Percentiles rank a stretch among this genome's conserved stretches.
phyloP scores from a whole-genome alignment of 2,888 invertebrate genomes.

The Caenorhabditis sp. region DNA sequence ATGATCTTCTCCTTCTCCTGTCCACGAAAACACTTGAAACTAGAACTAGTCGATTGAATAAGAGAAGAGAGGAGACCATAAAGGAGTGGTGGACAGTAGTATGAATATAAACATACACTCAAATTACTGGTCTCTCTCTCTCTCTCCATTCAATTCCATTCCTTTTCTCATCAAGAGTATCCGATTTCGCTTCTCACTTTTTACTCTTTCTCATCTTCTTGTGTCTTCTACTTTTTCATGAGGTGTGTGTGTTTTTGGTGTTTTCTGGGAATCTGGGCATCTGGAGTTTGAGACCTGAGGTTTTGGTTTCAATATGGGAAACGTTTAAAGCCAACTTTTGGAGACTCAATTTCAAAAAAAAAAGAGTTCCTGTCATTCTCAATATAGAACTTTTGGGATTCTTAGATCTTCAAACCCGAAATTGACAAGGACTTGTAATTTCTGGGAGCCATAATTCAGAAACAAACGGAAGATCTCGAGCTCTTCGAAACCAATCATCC shows the following conservation, averaged over 20 bases:
- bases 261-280: no score
- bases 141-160: not conserved
- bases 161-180: slow-evolving; percentile 21
- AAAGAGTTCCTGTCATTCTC: no score
- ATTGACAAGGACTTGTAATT: no score
- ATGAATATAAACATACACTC: slow-evolving; percentile 48
- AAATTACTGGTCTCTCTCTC: slow-evolving; percentile 52
- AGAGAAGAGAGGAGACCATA: not conserved
- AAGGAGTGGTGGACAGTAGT: slow-evolving; percentile 3
- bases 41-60: slow-evolving; percentile 11
- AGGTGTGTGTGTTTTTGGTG: not conserved
- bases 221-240: not conserved
- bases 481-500: no score
- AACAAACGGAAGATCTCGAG: no score
- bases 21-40: slow-evolving; percentile 54
- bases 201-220: slow-evolving; percentile 7
- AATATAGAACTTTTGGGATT: no score
- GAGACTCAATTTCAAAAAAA: no score
- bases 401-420: no score
- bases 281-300: no score
- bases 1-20: slow-evolving; percentile 1
- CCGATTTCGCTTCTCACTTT: slow-evolving; percentile 14
- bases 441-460: no score
- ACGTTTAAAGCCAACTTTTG: no score
- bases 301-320: no score